Evolutionary conservation across 2,888 invertebrate species (phyloP).

Genomic region (Eupithecia subumbrata): DNA sequence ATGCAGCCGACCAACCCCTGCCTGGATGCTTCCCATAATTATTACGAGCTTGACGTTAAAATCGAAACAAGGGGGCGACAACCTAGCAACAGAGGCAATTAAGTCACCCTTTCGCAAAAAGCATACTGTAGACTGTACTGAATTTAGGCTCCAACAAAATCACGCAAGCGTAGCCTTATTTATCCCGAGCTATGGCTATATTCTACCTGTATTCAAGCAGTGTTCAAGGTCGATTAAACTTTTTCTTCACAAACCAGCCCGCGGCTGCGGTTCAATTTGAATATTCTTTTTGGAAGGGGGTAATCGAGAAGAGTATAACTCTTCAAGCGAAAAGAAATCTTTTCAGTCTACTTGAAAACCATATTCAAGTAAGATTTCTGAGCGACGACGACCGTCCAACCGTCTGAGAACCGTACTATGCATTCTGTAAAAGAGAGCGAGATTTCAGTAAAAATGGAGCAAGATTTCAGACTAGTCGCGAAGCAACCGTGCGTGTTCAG

Average conservation of each 20-base stretch:
- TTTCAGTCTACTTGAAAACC: not conserved
- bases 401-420: slow-evolving; percentile 2
- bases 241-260: not conserved
- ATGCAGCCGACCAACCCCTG: slow-evolving; percentile 16
- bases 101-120: slow-evolving; percentile 22
- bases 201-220: not conserved
- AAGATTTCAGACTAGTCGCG: not conserved
- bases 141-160: not conserved
- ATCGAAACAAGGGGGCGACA: slow-evolving; percentile 26
- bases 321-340: not conserved
- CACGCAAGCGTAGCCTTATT: not conserved
- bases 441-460: slow-evolving; percentile 7
- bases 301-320: not conserved
- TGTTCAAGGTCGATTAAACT: not conserved
- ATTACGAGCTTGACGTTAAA: slow-evolving; percentile 15
- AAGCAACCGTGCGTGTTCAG: slow-evolving; percentile 11
- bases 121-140: not conserved
- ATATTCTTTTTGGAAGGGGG: not conserved
- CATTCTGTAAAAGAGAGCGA: slow-evolving; percentile 9
- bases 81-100: slow-evolving; percentile 28
- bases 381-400: slow-evolving; percentile 5
- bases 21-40: slow-evolving; percentile 19
- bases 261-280: not conserved
- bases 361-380: not conserved
- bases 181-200: not conserved